Percentiles rank a stretch among this genome's conserved stretches.
These are phyloP conservation scores for Apocheima hispidaria DNA, from an alignment of 2,888 invertebrate genomes.

Conservation along the genomic window DNA sequence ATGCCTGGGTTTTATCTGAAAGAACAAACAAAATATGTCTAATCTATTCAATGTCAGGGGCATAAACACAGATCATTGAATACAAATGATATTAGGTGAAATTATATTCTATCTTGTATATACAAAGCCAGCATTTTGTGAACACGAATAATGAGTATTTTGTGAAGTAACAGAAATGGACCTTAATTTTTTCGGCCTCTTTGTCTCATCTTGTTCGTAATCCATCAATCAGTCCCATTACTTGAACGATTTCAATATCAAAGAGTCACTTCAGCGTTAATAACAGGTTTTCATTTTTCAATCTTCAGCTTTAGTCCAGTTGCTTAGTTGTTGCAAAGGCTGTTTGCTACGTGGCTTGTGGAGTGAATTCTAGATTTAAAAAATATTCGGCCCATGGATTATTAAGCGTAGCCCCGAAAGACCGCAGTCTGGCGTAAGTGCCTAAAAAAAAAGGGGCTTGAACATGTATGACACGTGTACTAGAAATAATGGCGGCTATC, in stretches of 20 bases:
- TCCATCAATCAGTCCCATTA: constrained; percentile 26
- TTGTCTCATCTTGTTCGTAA: constrained; percentile 24
- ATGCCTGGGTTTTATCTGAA: background rate
- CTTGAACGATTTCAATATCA: constrained; percentile 20
- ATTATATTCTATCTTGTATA: background rate
- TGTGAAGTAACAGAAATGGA: constrained; percentile 9
- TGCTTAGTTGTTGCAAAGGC: no score
- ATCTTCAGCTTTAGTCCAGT: constrained; percentile 1
- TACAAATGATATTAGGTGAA: background rate
- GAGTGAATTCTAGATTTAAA: no score
- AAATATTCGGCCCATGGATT: no score
- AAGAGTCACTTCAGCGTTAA: constrained; percentile 9
- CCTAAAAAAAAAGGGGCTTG: no score
- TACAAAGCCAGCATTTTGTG: background rate
- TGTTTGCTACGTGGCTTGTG: no score
- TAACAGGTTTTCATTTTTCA: constrained; percentile 5
- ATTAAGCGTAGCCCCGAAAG: no score
- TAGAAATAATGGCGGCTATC: no score
- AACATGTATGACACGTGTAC: no score
- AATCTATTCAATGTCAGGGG: background rate
- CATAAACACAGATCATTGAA: background rate
- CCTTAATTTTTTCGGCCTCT: constrained; percentile 14
- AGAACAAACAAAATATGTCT: background rate
- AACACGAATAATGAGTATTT: constrained; percentile 6
- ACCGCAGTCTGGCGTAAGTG: no score